These are phyloP conservation scores for Nansenia antarctica DNA, from an alignment of 2,113 vertebrate genomes.

Conservation along the genomic window DNA sequence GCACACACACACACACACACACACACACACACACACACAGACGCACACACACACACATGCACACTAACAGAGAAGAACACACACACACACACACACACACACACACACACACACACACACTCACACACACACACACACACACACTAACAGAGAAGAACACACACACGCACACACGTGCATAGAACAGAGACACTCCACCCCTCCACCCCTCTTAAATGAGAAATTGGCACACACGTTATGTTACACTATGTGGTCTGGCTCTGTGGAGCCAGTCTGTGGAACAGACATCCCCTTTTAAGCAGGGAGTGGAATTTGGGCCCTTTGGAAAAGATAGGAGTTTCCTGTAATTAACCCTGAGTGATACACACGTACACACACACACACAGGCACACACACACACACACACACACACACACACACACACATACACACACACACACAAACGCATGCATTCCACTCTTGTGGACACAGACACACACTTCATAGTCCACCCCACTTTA, in stretches of 20 bases:
- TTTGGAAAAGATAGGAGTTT: constrained; percentile 9
- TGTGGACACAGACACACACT: neutral
- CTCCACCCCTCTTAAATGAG: neutral
- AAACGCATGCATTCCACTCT: neutral
- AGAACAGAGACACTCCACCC: neutral
- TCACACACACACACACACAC: neutral
- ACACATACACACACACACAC: neutral
- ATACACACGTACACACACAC: neutral
- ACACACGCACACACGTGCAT: too few species aligned
- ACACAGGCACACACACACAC: neutral
- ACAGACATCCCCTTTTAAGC: constrained; percentile 13
- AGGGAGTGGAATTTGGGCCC: neutral
- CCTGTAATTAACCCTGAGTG: constrained; percentile 22
- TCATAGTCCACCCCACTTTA: neutral
- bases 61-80: too few species aligned
- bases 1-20: too few species aligned
- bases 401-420: neutral
- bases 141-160: too few species aligned
- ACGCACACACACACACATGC: too few species aligned
- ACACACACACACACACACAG: too few species aligned
- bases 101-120: constrained; percentile 9
- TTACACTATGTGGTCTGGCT: neutral
- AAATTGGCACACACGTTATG: neutral
- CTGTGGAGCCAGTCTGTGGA: constrained; percentile 1
- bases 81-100: too few species aligned